These are phyloP conservation scores for Synergus japonicus DNA, from an alignment of 2,888 invertebrate genomes.

Conservation along the genomic window DNA sequence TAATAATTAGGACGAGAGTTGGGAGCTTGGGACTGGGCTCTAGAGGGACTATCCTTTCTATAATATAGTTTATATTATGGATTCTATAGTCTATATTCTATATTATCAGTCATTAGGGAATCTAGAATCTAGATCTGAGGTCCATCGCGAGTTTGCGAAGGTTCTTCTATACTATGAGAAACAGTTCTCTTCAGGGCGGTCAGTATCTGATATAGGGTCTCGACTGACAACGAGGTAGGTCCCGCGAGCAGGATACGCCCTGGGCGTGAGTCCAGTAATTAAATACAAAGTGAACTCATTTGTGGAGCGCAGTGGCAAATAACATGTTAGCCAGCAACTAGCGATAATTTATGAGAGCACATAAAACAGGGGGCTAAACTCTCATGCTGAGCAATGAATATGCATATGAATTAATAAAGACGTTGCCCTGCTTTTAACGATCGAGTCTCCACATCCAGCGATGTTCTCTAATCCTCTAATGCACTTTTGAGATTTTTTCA, in stretches of 20 bases:
- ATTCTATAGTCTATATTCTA: neutral
- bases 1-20: slow-evolving; percentile 65
- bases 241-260: slow-evolving; percentile 66
- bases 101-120: slow-evolving; percentile 17
- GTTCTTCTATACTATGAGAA: slow-evolving; percentile 32
- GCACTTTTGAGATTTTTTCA: slow-evolving; percentile 11
- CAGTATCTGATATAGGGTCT: slow-evolving; percentile 43
- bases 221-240: slow-evolving; percentile 52
- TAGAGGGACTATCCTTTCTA: neutral
- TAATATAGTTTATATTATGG: slow-evolving; percentile 11
- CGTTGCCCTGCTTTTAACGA: slow-evolving; percentile 32
- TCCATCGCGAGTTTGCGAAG: slow-evolving; percentile 41
- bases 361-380: slow-evolving; percentile 16
- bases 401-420: slow-evolving; percentile 40
- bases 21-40: slow-evolving; percentile 8
- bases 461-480: neutral
- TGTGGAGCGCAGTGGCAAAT: slow-evolving; percentile 74
- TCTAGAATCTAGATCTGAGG: slow-evolving; percentile 43
- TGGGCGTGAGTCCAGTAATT: slow-evolving; percentile 76
- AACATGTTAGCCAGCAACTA: slow-evolving; percentile 72
- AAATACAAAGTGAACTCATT: slow-evolving; percentile 76
- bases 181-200: slow-evolving; percentile 54
- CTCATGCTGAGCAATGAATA: slow-evolving; percentile 41
- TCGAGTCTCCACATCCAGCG: neutral
- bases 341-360: slow-evolving; percentile 48